Evolutionary conservation across 2,113 vertebrate genomes (phyloP).

Genomic region (Hemiprocne comata): DNA sequence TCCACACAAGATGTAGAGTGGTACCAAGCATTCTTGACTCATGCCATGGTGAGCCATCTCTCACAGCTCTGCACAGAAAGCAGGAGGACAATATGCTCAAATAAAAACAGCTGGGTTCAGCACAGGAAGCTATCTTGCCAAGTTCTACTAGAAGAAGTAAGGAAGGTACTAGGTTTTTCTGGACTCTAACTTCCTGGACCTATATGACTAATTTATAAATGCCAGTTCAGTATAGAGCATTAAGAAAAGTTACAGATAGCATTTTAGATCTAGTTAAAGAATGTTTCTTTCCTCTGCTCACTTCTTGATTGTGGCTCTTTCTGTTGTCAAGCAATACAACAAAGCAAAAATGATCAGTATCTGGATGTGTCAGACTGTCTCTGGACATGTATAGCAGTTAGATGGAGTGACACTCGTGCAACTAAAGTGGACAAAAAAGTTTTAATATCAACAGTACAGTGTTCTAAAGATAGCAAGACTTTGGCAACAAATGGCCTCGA

Average conservation of each 20-base stretch:
- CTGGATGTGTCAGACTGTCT: background rate
- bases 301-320: background rate
- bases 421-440: background rate
- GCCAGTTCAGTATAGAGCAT: background rate
- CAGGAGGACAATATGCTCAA: background rate
- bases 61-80: background rate
- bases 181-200: background rate
- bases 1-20: background rate
- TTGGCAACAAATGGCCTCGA: background rate
- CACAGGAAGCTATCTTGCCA: background rate
- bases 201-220: background rate
- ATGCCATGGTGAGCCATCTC: background rate
- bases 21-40: background rate
- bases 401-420: background rate
- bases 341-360: background rate
- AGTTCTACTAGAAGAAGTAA: background rate
- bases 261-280: background rate
- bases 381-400: background rate
- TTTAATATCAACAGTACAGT: background rate
- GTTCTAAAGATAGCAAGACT: background rate
- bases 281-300: background rate
- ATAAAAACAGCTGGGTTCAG: background rate
- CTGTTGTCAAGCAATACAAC: background rate
- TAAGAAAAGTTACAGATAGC: background rate
- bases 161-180: background rate